Base-by-base conservation (phyloP, 2,113 vertebrate genomes). In the Perca schrenkii region DNA sequence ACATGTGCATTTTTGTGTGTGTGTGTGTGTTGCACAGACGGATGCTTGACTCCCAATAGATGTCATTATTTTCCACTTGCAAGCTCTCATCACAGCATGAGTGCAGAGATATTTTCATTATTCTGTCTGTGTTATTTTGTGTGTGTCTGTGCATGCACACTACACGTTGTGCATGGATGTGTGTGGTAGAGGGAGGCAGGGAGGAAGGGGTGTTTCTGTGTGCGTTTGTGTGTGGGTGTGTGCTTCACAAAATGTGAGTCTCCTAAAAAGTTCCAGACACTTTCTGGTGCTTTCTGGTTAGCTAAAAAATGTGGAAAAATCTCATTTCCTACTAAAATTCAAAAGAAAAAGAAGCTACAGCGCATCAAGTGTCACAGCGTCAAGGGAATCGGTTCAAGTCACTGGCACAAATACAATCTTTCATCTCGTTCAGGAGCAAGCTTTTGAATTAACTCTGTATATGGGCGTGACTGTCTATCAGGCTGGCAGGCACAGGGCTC, bases 31-130 rank as follows among this genome's bases (percentile, higher is more conserved):
- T 67, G 52, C 67, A 34, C 22, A 54, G 73, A 77, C 69, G 46
- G 80, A 66, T 88, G 75, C 64, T 80, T 53, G 79, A 87, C 75
- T 92, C 90, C 91, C 86, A 88, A 66, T 77, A 89, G 92, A 92
- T 91, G 86, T 88, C 82, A 92, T 93, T 94, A 93, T 92, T 83
- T 88, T 88, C 76, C 69, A 89, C 84, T 90, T 86, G 56, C 67
- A 80, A 49, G 79, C 81, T 84, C 82, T 87, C 82, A 86, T 86
- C 90, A 79, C 83, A 88, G 85, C 69, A 31, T 78, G 86, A 82
- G 74, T 50, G 73, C 82, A 56, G 88, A 78, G 72, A 77, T 84
- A 87, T 88, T 91, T 90, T 85, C 89, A 89, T 90, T 92, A 91
- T 93, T 92, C 88, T 61, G 61, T 89, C 81, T 89, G 77, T 81